A percentile compares a stretch with the other conserved stretches of the same genome.
phyloP scores from a whole-genome alignment of 2,888 invertebrate species.

The Drosophila testacea region DNA sequence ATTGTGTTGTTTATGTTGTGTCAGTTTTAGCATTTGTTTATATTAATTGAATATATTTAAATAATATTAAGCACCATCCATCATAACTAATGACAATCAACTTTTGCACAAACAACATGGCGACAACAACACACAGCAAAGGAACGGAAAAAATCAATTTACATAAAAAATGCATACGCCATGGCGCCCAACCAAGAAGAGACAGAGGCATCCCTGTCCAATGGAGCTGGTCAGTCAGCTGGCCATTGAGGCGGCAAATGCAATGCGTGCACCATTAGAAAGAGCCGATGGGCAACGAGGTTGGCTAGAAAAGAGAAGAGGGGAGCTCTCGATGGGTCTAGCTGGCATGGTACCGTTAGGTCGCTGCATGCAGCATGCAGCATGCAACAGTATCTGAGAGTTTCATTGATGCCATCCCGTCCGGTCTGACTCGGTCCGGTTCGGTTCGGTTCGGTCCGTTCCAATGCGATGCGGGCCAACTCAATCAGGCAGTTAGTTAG shows the following conservation, averaged over 20 bases:
- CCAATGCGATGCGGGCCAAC: conserved; percentile 56
- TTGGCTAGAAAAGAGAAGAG: neutral
- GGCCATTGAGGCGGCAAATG: conserved; percentile 74
- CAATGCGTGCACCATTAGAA: conserved; percentile 74
- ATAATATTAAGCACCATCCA: conserved; percentile 69
- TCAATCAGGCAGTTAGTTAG: conserved; percentile 72
- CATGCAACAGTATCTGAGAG: conserved; percentile 43
- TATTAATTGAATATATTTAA: conserved; percentile 78
- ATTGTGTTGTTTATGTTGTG: conserved; percentile 49
- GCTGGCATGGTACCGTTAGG: conserved; percentile 64
- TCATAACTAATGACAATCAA: conserved; percentile 72
- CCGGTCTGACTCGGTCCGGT: neutral
- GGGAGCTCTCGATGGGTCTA: conserved; percentile 42
- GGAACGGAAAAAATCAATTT: conserved; percentile 66
- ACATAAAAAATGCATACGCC: conserved; percentile 76
- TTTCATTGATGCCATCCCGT: conserved; percentile 69
- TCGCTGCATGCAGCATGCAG: conserved; percentile 64
- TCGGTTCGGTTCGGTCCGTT: conserved; percentile 18
- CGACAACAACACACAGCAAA: conserved; percentile 7
- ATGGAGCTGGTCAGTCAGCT: conserved; percentile 65
- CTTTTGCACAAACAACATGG: conserved; percentile 22
- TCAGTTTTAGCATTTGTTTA: conserved; percentile 34
- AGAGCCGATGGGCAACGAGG: conserved; percentile 45
- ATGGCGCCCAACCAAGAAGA: conserved; percentile 63
- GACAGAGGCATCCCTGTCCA: conserved; percentile 26